Percentiles rank a stretch among this genome's conserved stretches.
Conservation (phyloP, 2,113 vertebrate species). For the Calyptomena viridis region DNA sequence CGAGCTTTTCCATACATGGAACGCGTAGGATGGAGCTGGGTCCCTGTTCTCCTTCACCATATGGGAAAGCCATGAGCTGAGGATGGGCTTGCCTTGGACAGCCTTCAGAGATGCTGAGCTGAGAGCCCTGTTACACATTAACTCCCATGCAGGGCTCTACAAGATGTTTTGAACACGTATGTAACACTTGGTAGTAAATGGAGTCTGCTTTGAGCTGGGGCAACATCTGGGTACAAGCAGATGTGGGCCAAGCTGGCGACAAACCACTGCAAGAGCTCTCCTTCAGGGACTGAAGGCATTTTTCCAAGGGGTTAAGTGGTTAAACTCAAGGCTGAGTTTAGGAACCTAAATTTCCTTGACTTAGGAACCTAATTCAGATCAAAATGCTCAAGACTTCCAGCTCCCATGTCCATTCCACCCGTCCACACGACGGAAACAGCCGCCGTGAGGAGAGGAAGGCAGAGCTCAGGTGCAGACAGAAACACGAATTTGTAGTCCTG, state of each 20-base stretch:
- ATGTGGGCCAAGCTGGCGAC: not conserved
- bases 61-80: not conserved
- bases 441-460: not conserved
- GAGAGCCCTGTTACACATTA: not conserved
- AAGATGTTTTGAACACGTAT: not conserved
- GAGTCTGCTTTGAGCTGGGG: not conserved
- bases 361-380: not conserved
- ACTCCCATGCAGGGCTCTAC: not conserved
- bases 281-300: not conserved
- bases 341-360: too few species aligned
- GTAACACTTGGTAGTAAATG: not conserved
- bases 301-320: not conserved
- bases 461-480: not conserved
- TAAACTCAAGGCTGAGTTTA: too few species aligned
- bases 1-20: slow-evolving; percentile 20
- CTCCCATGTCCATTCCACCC: not conserved
- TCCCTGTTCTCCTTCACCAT: not conserved
- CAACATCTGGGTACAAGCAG: not conserved
- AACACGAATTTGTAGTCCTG: not conserved
- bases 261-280: not conserved
- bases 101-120: slow-evolving; percentile 6
- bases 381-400: not conserved
- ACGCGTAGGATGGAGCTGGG: not conserved
- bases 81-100: not conserved
- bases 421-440: accelerated